Evolutionary conservation across 1,140 invertebrate genomes (phyloP), one percentile per base, ranked within the genome.

Genomic region (Zaprionus kolodkinae): DNA sequence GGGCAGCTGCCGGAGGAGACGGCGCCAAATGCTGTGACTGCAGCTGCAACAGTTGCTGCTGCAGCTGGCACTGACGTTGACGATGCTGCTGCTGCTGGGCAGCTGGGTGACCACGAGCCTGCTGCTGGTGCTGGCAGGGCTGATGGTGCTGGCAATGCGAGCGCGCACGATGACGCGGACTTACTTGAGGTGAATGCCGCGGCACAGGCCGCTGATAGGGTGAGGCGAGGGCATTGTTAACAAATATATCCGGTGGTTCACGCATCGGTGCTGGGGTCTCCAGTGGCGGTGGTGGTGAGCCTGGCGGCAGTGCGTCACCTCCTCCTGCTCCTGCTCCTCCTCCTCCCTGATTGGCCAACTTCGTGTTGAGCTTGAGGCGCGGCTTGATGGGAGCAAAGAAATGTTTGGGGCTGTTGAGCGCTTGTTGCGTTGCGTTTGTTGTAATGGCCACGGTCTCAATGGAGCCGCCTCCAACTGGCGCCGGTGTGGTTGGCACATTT

Each of bases 351-450:
- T 92, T 92, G 54, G 91, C 91, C 38, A 92, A 56, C 66, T 86
- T 78, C 27, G 91, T 92, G 72, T 92, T 85, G 65, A 92, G 71
- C 81, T 84, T 92, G 21, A 92, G 77, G 64, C 90, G 89, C 57
- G 91, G 89, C 76, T 92, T 92, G 10, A 92, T 77, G 33, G 91
- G 91, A 7, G 91, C 85, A 77, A 92, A 92, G 63, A 92, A 92
- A 56, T 92, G 91, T 73, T 92, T 92, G 6, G 88, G 91, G 68
- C 82, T 92, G 38, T 90, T 91, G 66, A 86, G 82, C 63, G 78
- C 63, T 75, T 78, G 76, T 67, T 84, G 76, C 33, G 82, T 65
- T 69, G 76, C 82, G 67, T 91, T 91, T 43, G 89, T 92, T 11
- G 91, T 92, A 21, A 92, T 92, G 57, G 91, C 82, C 35, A 92